phyloP scores from a whole-genome alignment of 2,113 vertebrate species.

The Halichoerus grypus region DNA sequence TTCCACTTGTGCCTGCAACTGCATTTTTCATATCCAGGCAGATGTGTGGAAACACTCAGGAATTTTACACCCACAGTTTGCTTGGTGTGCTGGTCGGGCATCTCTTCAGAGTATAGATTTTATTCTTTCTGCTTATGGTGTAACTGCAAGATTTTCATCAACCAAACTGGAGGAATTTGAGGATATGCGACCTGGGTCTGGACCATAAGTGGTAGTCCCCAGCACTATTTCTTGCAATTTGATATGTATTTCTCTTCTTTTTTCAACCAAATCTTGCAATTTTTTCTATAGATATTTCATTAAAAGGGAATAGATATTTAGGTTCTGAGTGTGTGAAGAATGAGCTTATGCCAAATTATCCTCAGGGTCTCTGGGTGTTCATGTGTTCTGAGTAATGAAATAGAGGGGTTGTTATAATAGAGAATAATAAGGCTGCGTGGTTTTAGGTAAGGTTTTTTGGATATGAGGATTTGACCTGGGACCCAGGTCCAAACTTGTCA shows the following conservation, averaged over 20 bases:
- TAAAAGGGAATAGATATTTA: not conserved
- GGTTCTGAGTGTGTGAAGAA: not conserved
- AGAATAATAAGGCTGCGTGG: constrained; percentile 1
- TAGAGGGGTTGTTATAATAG: not conserved
- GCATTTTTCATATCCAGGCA: constrained; percentile 84
- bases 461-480: not conserved
- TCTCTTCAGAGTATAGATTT: constrained; percentile 79
- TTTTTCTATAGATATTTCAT: constrained; percentile 46
- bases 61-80: constrained; percentile 75
- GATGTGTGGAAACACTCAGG: constrained; percentile 73
- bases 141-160: constrained; percentile 44
- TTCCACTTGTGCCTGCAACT: constrained; percentile 80
- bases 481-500: not conserved
- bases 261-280: not conserved
- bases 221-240: constrained; percentile 37
- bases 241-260: not conserved
- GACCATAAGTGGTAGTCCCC: not conserved
- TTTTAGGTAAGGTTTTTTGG: not conserved
- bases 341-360: not conserved
- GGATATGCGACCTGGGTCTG: not conserved
- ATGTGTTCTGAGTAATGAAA: constrained; percentile 22
- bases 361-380: not conserved
- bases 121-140: constrained; percentile 70
- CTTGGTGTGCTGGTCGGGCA: constrained; percentile 66
- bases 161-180: constrained; percentile 61